A percentile compares a stretch with the other conserved stretches of the same genome.
These are phyloP conservation scores for Lithophane leautieri DNA, from an alignment of 2,888 invertebrate species.

Conservation along the genomic window DNA sequence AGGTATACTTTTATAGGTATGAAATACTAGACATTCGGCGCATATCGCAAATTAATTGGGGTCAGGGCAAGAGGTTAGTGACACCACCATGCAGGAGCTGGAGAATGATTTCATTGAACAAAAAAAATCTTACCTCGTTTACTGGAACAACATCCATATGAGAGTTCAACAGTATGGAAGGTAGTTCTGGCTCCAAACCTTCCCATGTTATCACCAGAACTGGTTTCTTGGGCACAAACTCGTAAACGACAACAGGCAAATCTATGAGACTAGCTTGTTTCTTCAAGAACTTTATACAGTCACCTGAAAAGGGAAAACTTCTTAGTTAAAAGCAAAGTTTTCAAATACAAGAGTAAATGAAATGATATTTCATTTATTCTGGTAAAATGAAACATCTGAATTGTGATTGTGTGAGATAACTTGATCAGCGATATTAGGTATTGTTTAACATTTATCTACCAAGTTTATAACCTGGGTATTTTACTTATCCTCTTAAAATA, in stretches of 20 bases:
- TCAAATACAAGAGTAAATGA: background rate
- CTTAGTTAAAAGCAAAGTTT: too few relatives aligned
- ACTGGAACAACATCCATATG: constrained; percentile 99
- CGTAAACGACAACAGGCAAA: constrained; percentile 91
- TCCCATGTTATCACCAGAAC: constrained; percentile 95
- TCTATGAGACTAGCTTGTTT: constrained; percentile 92
- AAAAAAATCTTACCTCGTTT: constrained; percentile 91
- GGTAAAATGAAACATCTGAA: too few relatives aligned
- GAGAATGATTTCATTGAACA: background rate
- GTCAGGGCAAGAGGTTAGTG: background rate
- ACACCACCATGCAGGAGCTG: too few relatives aligned
- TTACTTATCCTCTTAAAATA: background rate
- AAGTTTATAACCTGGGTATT: background rate
- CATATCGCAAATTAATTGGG: background rate
- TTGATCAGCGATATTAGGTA: background rate
- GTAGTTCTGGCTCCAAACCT: constrained; percentile 93
- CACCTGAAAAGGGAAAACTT: constrained; percentile 86
- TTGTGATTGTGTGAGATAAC: too few relatives aligned
- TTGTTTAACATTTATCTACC: background rate
- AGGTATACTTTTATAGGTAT: background rate
- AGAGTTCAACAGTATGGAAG: constrained; percentile 95
- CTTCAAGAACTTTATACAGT: constrained; percentile 93
- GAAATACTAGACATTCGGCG: background rate
- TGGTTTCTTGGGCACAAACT: constrained; percentile 91
- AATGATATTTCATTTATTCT: background rate